These are phyloP conservation scores for Laterallus jamaicensis DNA, from an alignment of 2,113 vertebrate species.

Conservation along the genomic window DNA sequence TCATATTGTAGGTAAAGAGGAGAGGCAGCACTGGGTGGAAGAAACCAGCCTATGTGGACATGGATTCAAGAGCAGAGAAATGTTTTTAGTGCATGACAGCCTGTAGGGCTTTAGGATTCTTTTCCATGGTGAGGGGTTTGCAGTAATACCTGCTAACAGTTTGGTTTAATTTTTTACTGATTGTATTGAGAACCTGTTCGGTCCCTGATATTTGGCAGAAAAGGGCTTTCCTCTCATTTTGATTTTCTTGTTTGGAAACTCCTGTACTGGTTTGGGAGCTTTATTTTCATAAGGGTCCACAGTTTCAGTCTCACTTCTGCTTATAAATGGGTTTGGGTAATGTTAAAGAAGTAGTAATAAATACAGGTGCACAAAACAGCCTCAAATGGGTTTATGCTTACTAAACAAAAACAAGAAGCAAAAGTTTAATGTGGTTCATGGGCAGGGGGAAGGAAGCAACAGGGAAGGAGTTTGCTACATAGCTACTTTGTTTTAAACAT, in stretches of 20 bases:
- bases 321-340: neutral
- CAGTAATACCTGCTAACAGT: neutral
- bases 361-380: neutral
- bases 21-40: neutral
- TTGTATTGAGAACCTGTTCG: neutral
- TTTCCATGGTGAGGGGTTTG: neutral
- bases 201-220: neutral
- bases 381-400: neutral
- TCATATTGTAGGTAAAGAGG: neutral
- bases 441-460: accelerated
- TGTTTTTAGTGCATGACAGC: neutral
- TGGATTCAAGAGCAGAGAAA: neutral
- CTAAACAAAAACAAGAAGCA: neutral
- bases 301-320: neutral
- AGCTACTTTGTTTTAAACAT: neutral
- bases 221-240: neutral
- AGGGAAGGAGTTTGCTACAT: neutral
- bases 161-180: neutral
- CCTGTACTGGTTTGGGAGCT: neutral
- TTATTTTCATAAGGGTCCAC: neutral
- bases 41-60: neutral
- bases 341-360: neutral
- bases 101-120: neutral
- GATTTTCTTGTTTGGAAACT: neutral
- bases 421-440: neutral